phyloP scores from a whole-genome alignment of 23 tunicate genomes.

The Oikopleura albicans region DNA sequence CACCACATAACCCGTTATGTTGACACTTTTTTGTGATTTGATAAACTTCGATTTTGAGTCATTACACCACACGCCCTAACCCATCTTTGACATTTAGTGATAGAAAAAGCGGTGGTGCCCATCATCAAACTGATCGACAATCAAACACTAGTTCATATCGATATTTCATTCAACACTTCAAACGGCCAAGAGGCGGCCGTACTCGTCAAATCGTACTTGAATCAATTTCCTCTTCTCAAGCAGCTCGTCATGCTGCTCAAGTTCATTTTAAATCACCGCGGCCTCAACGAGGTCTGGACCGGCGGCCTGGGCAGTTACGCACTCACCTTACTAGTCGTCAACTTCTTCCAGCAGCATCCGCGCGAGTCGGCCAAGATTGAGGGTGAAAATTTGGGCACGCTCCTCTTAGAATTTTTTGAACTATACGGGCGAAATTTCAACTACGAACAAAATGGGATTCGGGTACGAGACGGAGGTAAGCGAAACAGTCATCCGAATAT shows the following conservation, averaged over 20 bases:
- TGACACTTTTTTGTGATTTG: too few relatives aligned
- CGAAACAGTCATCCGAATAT: too few relatives aligned
- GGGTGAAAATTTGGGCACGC: conserved; percentile 40
- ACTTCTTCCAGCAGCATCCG: conserved; percentile 42
- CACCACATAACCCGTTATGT: too few relatives aligned
- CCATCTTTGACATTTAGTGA: too few relatives aligned
- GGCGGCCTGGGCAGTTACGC: conserved; percentile 87
- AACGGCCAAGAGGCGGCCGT: conserved; percentile 28
- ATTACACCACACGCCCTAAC: too few relatives aligned
- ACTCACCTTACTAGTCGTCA: conserved; percentile 49
- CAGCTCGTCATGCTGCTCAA: conserved; percentile 58
- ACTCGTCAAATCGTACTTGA: conserved; percentile 23
- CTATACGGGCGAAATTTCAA: conserved; percentile 69
- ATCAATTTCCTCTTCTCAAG: conserved; percentile 40
- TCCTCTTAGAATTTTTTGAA: conserved; percentile 78
- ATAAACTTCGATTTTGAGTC: too few relatives aligned
- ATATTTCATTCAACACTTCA: conserved; percentile 55
- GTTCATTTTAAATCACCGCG: conserved; percentile 52
- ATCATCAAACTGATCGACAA: conserved; percentile 47
- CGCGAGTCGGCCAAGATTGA: conserved; percentile 23
- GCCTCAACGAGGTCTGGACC: conserved; percentile 76
- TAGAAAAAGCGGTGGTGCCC: conserved; percentile 26
- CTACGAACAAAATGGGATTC: conserved; percentile 30
- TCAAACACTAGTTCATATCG: conserved; percentile 43
- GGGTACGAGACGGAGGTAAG: conserved; percentile 47